A percentile compares a stretch with the other conserved stretches of the same genome.
phyloP scores from a whole-genome alignment of 2,113 vertebrate species.

The Mirounga angustirostris region DNA sequence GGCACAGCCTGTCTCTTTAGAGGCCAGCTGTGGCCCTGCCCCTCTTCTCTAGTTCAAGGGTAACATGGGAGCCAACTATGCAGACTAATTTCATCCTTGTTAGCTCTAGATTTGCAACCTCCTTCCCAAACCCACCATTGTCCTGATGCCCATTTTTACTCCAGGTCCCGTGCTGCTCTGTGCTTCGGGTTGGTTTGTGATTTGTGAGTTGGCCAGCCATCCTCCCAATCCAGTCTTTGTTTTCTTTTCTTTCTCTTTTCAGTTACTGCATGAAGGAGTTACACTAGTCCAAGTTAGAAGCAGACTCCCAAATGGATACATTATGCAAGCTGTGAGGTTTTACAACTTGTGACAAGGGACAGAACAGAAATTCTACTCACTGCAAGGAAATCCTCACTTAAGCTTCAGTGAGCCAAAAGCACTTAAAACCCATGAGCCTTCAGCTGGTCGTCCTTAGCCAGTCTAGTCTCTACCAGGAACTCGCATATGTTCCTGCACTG shows the following conservation, averaged over 20 bases:
- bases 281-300: background rate
- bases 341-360: background rate
- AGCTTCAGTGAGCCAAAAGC: background rate
- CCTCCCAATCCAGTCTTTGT: background rate
- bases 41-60: background rate
- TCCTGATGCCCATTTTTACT: background rate
- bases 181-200: background rate
- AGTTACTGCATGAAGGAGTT: background rate
- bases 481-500: background rate
- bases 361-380: background rate
- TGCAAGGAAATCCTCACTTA: background rate
- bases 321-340: background rate
- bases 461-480: background rate
- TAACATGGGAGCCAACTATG: background rate
- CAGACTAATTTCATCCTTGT: background rate
- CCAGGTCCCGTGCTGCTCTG: background rate
- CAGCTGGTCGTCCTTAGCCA: background rate
- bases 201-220: background rate
- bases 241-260: background rate
- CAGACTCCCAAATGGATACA: background rate
- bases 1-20: background rate
- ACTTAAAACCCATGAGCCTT: background rate
- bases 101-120: background rate
- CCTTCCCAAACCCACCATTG: too few relatives aligned
- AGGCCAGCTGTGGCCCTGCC: background rate